Conservation (phyloP, 2,888 invertebrate species). For the Protophormia terraenovae region DNA sequence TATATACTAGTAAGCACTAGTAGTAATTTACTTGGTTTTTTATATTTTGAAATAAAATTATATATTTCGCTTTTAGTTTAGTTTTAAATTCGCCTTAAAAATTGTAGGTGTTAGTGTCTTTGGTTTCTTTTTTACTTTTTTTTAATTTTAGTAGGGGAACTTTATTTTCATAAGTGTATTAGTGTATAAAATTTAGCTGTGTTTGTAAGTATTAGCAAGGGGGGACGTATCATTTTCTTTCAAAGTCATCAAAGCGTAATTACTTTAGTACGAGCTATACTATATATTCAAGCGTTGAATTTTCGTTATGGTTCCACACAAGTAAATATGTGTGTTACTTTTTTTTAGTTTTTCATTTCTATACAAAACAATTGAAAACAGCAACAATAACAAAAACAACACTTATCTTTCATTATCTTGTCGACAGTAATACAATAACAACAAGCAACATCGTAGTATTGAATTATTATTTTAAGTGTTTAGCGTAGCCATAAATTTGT, state of each 20-base stretch:
- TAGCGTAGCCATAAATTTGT: conserved; percentile 33
- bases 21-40: neutral
- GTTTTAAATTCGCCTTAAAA: conserved; percentile 55
- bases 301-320: conserved; percentile 47
- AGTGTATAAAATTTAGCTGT: neutral
- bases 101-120: conserved; percentile 37
- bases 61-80: conserved; percentile 7
- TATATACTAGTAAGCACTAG: neutral
- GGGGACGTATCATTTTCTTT: conserved; percentile 55
- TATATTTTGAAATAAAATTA: conserved; percentile 3
- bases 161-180: neutral
- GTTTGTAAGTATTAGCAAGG: neutral
- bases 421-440: conserved; percentile 25
- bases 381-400: conserved; percentile 36
- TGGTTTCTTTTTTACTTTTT: neutral
- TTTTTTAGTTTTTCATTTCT: neutral
- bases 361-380: conserved; percentile 41
- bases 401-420: conserved; percentile 66
- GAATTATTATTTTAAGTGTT: conserved; percentile 31
- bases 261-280: conserved; percentile 41
- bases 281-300: neutral
- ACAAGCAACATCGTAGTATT: conserved; percentile 24
- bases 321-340: conserved; percentile 29
- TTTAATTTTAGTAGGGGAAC: conserved; percentile 21
- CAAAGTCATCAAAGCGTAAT: conserved; percentile 63